Conservation (phyloP, 2,797 vertebrate genomes). For the Rhadinocentrus ornatus region DNA sequence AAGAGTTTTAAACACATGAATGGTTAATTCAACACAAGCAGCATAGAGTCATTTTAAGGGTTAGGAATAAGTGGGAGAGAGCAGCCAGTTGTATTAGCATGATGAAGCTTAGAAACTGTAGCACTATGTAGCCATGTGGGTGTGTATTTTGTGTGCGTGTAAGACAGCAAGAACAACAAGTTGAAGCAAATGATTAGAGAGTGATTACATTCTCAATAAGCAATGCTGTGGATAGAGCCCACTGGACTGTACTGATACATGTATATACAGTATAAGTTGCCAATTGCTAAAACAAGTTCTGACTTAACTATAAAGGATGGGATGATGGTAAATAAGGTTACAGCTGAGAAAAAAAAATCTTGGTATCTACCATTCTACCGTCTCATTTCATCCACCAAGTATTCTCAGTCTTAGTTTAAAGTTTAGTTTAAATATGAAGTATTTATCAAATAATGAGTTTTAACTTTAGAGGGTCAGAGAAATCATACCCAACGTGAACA, state of each 20-base stretch:
- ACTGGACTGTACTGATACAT: slow-evolving; percentile 33
- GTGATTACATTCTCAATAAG: slow-evolving; percentile 73
- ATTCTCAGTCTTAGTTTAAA: slow-evolving; percentile 24
- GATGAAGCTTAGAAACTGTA: slow-evolving; percentile 36
- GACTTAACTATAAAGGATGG: slow-evolving; percentile 29
- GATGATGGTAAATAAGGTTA: slow-evolving; percentile 14
- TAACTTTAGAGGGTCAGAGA: slow-evolving; percentile 25
- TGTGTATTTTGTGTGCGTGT: slow-evolving; percentile 16
- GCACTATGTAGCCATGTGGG: slow-evolving; percentile 11
- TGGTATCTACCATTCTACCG: slow-evolving; percentile 1
- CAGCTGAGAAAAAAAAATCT: slow-evolving; percentile 9
- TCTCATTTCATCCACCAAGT: slow-evolving; percentile 9
- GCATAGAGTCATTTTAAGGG: slow-evolving; percentile 56
- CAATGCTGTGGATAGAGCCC: slow-evolving; percentile 55
- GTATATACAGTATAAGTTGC: slow-evolving; percentile 32
- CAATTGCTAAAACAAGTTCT: slow-evolving; percentile 44
- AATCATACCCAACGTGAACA: slow-evolving; percentile 20
- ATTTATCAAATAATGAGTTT: slow-evolving; percentile 51
- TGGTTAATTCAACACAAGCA: slow-evolving; percentile 53
- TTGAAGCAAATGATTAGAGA: slow-evolving; percentile 63
- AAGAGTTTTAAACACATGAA: slow-evolving; percentile 65
- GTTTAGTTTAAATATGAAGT: slow-evolving; percentile 30
- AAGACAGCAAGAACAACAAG: slow-evolving; percentile 35
- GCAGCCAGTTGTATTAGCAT: slow-evolving; percentile 43
- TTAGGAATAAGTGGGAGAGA: slow-evolving; percentile 60